Evolutionary conservation across 2,797 vertebrate genomes (phyloP).

Genomic region (Catamblyrhynchus diadema): DNA sequence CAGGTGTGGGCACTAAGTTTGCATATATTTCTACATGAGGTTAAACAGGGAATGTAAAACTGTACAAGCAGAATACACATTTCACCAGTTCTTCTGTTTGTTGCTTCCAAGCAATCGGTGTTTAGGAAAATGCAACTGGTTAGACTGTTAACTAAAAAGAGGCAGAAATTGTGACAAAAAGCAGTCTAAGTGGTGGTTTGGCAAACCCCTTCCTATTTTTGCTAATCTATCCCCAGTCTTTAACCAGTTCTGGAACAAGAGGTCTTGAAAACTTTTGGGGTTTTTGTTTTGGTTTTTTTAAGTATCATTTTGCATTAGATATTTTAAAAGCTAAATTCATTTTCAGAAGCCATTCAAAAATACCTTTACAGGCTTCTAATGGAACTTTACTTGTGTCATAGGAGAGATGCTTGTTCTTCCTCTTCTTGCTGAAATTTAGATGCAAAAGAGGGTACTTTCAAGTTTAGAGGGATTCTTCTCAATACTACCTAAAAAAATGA

Average conservation of each 20-base stretch:
- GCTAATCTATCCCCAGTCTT: neutral
- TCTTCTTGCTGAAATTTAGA: neutral
- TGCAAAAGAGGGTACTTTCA: neutral
- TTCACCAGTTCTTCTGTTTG: neutral
- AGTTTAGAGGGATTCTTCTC: neutral
- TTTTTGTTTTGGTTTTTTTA: no score
- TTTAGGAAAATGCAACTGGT: neutral
- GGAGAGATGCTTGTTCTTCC: neutral
- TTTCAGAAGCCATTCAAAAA: neutral
- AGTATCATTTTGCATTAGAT: neutral
- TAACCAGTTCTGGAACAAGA: neutral
- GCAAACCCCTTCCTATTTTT: neutral
- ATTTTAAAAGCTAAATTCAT: neutral
- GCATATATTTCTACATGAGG: neutral
- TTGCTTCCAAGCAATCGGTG: neutral
- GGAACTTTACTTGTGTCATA: neutral
- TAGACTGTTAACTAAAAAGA: neutral
- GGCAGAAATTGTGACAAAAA: neutral
- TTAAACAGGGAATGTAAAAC: neutral
- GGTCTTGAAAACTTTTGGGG: neutral
- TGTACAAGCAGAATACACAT: neutral
- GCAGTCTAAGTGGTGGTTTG: rapidly evolving
- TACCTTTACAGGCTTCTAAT: neutral
- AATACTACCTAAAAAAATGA: neutral
- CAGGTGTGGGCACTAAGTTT: neutral